Evolutionary conservation across 2,113 vertebrate species (phyloP), one percentile per base, ranked within the genome.

Genomic region (Xerus inauris): DNA sequence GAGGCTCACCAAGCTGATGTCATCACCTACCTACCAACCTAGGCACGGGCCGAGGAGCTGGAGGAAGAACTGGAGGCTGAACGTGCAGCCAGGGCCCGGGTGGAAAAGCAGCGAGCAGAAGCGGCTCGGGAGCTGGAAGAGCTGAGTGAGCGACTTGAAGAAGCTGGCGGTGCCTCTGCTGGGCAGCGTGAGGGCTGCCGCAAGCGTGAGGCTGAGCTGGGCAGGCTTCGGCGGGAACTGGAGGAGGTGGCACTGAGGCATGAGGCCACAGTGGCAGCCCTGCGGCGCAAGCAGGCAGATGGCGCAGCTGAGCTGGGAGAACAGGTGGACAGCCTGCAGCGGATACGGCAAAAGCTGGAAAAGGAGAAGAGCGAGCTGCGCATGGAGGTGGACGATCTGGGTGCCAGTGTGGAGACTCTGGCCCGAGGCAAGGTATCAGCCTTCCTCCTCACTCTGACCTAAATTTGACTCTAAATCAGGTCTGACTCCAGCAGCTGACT

Each of bases 11-110:
- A 42, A 40, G 24, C 59, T 12, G 57, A 77, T 51, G 7, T 47
- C 49, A n/a, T 45, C 9, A 16, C 8, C 35, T 0, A 0, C 35
- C 30, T 2, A 9, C 16, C 26, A 5, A 1, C 64, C 32, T 97
- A 99, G 99, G 99, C 99, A 1, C 99, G 99, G 5, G 98, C 98
- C 0, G 99, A 99, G 98, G 99, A 99, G 97, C 98, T 99, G 76
- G 99, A 99, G 97, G 99, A 99, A 95, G 99, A 99, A 97, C 98
- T 99, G 97, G 99, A 99, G 97, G 98, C 99, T 0, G 99, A 99
- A 91, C 98, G 99, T 8, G 98, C 99, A 0, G 98, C 98, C 77
- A 93, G 99, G 65, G 99, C 99, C 80, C 99, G 99, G 30, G 99
- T 98, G 96, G 99, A 99, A 98, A 99, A 99, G 98, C 99, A 99